phyloP scores from a whole-genome alignment of 2,888 invertebrate species.

The Nymphalis c-album region DNA sequence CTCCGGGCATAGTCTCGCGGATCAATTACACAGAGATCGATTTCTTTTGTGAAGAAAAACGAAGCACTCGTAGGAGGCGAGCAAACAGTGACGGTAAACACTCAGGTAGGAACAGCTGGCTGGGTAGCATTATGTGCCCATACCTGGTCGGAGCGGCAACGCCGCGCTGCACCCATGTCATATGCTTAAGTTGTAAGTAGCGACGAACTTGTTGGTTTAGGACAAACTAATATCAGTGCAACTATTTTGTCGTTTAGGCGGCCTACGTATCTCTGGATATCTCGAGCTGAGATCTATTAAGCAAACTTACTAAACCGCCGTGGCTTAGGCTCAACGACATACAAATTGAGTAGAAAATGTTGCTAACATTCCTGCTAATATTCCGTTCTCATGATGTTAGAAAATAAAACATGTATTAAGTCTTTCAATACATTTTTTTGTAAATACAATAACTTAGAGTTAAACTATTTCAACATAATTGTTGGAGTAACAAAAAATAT shows the following conservation, averaged over 20 bases:
- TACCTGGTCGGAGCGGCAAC: slow-evolving; percentile 61
- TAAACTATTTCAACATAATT: not conserved
- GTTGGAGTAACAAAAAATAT: not conserved
- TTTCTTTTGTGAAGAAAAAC: slow-evolving; percentile 55
- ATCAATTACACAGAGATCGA: slow-evolving; percentile 73
- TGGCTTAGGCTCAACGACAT: not conserved
- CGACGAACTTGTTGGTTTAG: slow-evolving; percentile 37
- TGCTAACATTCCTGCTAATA: no score
- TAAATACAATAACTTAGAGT: no score
- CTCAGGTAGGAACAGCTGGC: slow-evolving; percentile 71
- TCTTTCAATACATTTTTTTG: no score
- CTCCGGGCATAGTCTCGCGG: slow-evolving; percentile 56
- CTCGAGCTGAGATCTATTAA: slow-evolving; percentile 16
- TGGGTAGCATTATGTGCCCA: slow-evolving; percentile 40
- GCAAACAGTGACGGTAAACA: slow-evolving; percentile 52
- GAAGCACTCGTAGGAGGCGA: slow-evolving; percentile 33
- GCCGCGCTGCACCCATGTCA: slow-evolving; percentile 45
- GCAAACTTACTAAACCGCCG: slow-evolving; percentile 4
- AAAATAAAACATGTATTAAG: not conserved
- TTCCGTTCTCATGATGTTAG: no score
- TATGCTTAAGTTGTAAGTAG: slow-evolving; percentile 27
- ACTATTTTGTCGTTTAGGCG: slow-evolving; percentile 23
- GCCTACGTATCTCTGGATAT: slow-evolving; percentile 16
- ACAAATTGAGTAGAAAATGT: not conserved
- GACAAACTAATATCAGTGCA: slow-evolving; percentile 38